Percentiles rank a stretch among this genome's conserved stretches.
phyloP scores from a whole-genome alignment of 2,888 invertebrate species.

The Phania funesta region DNA sequence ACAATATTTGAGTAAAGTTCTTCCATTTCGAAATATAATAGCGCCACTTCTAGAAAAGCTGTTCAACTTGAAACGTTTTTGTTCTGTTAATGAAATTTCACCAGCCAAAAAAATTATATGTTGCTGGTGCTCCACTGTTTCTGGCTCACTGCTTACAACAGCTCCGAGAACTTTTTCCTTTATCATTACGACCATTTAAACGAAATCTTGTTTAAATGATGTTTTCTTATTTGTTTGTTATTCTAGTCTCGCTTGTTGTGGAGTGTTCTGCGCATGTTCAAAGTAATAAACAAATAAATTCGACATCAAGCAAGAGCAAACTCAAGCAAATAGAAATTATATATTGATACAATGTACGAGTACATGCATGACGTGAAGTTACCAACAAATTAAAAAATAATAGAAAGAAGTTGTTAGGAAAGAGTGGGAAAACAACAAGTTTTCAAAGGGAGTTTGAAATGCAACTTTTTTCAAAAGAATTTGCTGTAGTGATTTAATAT shows the following conservation, averaged over 20 bases:
- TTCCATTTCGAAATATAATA: too few species aligned
- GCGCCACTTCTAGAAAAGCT: too few species aligned
- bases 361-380: conserved; percentile 21
- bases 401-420: not conserved
- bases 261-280: conserved; percentile 47
- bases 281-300: conserved; percentile 61
- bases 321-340: conserved; percentile 31
- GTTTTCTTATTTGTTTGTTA: not conserved
- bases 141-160: not conserved
- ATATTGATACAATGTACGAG: not conserved
- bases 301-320: conserved; percentile 34
- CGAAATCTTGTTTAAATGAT: conserved; percentile 33
- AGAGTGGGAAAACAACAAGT: conserved; percentile 14
- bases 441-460: not conserved
- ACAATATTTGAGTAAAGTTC: too few species aligned
- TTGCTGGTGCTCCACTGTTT: not conserved
- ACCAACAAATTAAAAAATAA: conserved; percentile 6
- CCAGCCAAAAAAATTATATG: too few species aligned
- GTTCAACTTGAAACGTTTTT: too few species aligned
- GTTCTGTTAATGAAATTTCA: too few species aligned
- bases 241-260: not conserved
- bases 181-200: not conserved
- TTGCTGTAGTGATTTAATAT: too few species aligned
- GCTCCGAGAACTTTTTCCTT: not conserved
- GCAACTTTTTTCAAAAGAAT: not conserved